phyloP scores from a whole-genome alignment of 2,888 invertebrate genomes.

The Pegoplata infirma region DNA sequence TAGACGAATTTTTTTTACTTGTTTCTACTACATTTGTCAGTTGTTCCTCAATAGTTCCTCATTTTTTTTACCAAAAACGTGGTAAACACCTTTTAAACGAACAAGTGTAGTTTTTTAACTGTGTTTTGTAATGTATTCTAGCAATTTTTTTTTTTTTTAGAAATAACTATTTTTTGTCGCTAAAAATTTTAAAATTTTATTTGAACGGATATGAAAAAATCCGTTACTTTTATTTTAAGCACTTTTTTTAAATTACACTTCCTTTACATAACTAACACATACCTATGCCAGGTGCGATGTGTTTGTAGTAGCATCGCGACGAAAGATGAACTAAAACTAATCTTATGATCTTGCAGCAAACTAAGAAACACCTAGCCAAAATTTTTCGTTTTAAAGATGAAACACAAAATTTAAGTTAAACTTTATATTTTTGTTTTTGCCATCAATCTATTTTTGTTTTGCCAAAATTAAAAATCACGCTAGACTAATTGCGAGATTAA shows the following conservation, averaged over 20 bases:
- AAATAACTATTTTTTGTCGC: no score
- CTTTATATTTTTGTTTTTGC: neutral
- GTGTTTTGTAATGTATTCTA: no score
- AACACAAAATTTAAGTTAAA: slow-evolving; percentile 3
- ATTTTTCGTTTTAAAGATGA: neutral
- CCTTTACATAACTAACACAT: slow-evolving; percentile 52
- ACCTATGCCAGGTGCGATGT: slow-evolving; percentile 74
- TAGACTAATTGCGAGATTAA: slow-evolving; percentile 51
- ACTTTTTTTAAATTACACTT: slow-evolving; percentile 6
- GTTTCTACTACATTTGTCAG: no score
- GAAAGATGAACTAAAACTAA: slow-evolving; percentile 70
- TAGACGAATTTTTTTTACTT: no score
- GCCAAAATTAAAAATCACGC: slow-evolving; percentile 50
- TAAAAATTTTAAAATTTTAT: no score
- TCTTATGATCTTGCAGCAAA: slow-evolving; percentile 55
- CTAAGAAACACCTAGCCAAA: slow-evolving; percentile 33
- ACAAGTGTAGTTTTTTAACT: no score
- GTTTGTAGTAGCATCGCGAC: slow-evolving; percentile 74
- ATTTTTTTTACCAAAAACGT: no score
- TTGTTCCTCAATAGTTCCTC: no score
- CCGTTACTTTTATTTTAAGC: no score
- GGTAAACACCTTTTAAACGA: no score
- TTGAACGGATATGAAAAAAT: no score
- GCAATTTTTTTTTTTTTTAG: no score
- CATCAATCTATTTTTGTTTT: slow-evolving; percentile 33